Conservation (phyloP, 2,888 invertebrate species). For the Petrolisthes cinctipes region DNA sequence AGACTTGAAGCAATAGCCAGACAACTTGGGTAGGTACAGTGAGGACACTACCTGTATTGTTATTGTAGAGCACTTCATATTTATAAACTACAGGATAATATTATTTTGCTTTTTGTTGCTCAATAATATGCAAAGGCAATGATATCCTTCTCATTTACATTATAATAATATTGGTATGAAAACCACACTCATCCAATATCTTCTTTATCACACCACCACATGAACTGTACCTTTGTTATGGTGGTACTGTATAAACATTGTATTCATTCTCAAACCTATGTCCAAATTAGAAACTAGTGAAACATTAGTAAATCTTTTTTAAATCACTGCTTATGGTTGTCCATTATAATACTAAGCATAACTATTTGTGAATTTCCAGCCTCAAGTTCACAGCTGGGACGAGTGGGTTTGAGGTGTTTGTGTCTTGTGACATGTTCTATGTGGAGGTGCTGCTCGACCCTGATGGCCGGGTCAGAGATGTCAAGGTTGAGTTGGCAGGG, state of each 20-base stretch:
- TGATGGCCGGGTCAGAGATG: constrained; percentile 87
- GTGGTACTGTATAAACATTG: too few relatives aligned
- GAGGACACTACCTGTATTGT: background rate
- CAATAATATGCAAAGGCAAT: too few relatives aligned
- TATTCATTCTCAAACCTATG: too few relatives aligned
- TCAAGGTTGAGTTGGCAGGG: constrained; percentile 80
- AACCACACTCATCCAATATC: too few relatives aligned
- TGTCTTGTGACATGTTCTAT: constrained; percentile 97
- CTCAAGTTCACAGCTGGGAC: constrained; percentile 89
- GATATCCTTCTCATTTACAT: too few relatives aligned
- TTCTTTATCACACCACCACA: too few relatives aligned
- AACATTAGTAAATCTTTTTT: background rate
- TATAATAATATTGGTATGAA: too few relatives aligned
- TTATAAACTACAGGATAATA: too few relatives aligned
- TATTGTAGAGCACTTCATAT: background rate
- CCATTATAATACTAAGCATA: background rate
- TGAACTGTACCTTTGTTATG: too few relatives aligned
- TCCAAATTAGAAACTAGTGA: background rate
- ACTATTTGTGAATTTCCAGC: constrained; percentile 70
- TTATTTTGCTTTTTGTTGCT: too few relatives aligned
- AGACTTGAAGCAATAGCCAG: constrained; percentile 90
- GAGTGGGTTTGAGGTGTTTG: constrained; percentile 85
- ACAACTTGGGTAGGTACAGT: constrained; percentile 81
- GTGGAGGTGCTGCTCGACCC: constrained; percentile 89
- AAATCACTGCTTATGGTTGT: background rate